These are phyloP conservation scores for Zaprionus africanus DNA, from an alignment of 1,140 invertebrate species.

Conservation along the genomic window DNA sequence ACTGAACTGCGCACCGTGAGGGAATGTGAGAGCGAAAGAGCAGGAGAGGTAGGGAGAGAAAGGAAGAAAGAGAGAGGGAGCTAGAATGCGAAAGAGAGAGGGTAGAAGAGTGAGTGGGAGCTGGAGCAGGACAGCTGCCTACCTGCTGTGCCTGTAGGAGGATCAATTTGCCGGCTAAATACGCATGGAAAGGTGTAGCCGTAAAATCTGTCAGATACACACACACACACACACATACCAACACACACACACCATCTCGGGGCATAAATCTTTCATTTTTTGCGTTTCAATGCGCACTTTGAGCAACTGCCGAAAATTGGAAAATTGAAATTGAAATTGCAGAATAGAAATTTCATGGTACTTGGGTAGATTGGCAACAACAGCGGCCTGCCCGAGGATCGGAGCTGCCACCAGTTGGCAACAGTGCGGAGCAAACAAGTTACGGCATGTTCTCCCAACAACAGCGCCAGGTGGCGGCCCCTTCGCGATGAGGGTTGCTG, in stretches of 20 bases:
- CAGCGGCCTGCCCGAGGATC: slow-evolving; percentile 37
- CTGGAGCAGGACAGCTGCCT: slow-evolving; percentile 52
- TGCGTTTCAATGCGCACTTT: slow-evolving; percentile 78
- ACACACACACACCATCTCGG: not conserved
- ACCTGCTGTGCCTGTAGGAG: slow-evolving; percentile 69
- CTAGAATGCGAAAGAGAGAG: not conserved
- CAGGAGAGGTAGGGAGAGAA: not conserved
- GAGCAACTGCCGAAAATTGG: slow-evolving; percentile 69
- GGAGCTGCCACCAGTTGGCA: slow-evolving; percentile 39
- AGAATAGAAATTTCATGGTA: slow-evolving; percentile 74
- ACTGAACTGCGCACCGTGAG: slow-evolving; percentile 64
- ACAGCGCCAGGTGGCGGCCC: slow-evolving; percentile 58
- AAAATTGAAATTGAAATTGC: slow-evolving; percentile 65
- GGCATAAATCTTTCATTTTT: slow-evolving; percentile 76
- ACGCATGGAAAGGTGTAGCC: slow-evolving; percentile 77
- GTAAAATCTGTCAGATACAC: slow-evolving; percentile 73
- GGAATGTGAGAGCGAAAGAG: not conserved
- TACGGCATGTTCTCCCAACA: slow-evolving; percentile 29
- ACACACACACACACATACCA: slow-evolving; percentile 38
- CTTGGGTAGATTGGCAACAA: slow-evolving; percentile 71
- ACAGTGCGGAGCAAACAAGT: slow-evolving; percentile 61
- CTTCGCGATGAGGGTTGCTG: slow-evolving; percentile 51
- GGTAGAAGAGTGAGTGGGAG: not conserved
- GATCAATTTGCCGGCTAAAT: slow-evolving; percentile 82
- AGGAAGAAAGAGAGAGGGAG: not conserved